Percentiles rank a stretch among this genome's conserved stretches.
Conservation (phyloP, 2,888 invertebrate genomes). For the Cantharis lateralis region DNA sequence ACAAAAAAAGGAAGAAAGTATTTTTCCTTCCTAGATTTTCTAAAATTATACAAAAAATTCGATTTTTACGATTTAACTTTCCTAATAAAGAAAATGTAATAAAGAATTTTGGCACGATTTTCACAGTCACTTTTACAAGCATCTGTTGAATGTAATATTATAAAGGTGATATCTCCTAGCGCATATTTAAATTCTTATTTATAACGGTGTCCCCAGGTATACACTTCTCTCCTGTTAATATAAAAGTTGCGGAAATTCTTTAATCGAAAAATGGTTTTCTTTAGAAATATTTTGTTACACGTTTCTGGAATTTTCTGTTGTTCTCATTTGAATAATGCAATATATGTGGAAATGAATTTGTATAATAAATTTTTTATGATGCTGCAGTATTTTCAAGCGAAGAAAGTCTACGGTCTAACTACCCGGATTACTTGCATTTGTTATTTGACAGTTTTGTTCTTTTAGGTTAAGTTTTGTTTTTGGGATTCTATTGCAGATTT, state of each 20-base stretch:
- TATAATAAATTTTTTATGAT: neutral
- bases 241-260: neutral
- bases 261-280: neutral
- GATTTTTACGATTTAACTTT: neutral
- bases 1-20: too few species aligned
- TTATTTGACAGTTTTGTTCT: too few species aligned
- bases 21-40: neutral
- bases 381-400: neutral
- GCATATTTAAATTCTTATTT: neutral
- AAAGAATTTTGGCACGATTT: neutral
- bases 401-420: neutral
- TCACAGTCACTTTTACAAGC: neutral
- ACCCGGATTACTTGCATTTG: too few species aligned
- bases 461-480: too few species aligned
- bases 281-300: neutral
- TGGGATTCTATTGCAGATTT: neutral
- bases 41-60: neutral
- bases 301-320: neutral
- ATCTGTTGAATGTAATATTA: neutral
- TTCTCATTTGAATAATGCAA: neutral
- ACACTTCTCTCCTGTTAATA: neutral
- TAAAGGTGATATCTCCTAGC: neutral
- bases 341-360: neutral
- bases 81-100: neutral
- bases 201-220: neutral